These are phyloP conservation scores for Cassiopea xamachana DNA, from an alignment of 30 jellyfish, hydroid and myxozoan species.

Conservation along the genomic window DNA sequence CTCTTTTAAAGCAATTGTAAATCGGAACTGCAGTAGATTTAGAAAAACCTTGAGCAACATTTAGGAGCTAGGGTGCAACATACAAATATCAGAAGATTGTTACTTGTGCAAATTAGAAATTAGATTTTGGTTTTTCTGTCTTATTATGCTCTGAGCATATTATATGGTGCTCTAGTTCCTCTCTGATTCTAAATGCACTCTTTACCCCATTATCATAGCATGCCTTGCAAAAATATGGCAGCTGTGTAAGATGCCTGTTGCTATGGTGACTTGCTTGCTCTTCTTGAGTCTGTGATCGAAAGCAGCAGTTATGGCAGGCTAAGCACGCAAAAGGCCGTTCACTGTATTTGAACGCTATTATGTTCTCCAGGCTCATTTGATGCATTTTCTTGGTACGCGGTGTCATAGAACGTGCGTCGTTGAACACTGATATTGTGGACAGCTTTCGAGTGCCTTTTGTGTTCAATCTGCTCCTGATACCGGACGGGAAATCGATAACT, in stretches of 20 bases:
- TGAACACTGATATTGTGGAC: constrained; percentile 14
- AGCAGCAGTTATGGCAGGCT: constrained; percentile 40
- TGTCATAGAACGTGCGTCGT: constrained; percentile 43
- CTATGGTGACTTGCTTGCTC: constrained; percentile 54
- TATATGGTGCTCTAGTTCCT: constrained; percentile 11
- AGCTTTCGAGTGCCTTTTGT: constrained; percentile 13
- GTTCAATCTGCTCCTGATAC: constrained; percentile 30
- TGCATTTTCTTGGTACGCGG: constrained; percentile 41
- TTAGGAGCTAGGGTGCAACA: no score
- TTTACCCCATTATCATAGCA: constrained; percentile 26
- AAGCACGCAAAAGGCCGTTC: constrained; percentile 44
- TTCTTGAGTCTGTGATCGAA: constrained; percentile 44
- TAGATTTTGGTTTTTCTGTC: background rate
- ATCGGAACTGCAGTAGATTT: no score
- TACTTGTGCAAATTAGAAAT: background rate
- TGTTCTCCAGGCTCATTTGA: constrained; percentile 10
- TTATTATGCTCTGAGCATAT: background rate
- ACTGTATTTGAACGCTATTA: constrained; percentile 43
- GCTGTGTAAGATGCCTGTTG: constrained; percentile 20
- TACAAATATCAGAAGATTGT: background rate
- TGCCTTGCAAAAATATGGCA: constrained; percentile 36
- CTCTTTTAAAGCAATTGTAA: no score
- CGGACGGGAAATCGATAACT: background rate
- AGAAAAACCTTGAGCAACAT: no score
- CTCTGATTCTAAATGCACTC: constrained; percentile 22